Evolutionary conservation across 2,888 invertebrate species (phyloP).

Genomic region (Drosophila mulleri): DNA sequence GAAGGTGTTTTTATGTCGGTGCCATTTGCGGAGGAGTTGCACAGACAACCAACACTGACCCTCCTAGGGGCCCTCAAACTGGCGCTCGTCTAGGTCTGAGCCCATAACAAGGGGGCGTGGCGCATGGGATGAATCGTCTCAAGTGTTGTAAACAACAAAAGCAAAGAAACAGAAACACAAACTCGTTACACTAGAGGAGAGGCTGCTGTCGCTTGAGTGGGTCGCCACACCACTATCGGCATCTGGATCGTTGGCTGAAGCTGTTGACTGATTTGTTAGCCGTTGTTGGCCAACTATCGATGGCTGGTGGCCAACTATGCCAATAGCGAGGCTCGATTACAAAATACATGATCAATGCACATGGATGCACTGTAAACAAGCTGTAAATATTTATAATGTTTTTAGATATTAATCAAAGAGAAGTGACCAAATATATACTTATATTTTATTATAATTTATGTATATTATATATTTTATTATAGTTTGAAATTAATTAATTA

Average conservation of each 20-base stretch:
- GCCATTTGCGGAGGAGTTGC: conserved; percentile 44
- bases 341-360: conserved; percentile 34
- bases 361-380: neutral
- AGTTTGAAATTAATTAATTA: neutral
- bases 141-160: conserved; percentile 30
- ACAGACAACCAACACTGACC: neutral
- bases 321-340: conserved; percentile 59
- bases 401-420: too few species aligned
- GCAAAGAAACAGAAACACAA: neutral
- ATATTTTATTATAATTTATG: too few species aligned
- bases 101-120: conserved; percentile 5
- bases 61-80: conserved; percentile 1
- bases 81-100: neutral
- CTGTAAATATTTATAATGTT: too few species aligned
- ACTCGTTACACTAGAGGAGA: conserved; percentile 51
- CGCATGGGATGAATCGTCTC: conserved; percentile 20
- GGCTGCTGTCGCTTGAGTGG: conserved; percentile 45
- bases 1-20: neutral
- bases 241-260: conserved; percentile 51
- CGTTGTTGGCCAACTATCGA: conserved; percentile 57
- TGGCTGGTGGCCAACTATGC: conserved; percentile 49
- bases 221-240: conserved; percentile 50
- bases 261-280: conserved; percentile 71
- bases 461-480: too few species aligned
- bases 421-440: too few species aligned